Conservation (phyloP, 2,888 invertebrate genomes). For the Athalia circularis region DNA sequence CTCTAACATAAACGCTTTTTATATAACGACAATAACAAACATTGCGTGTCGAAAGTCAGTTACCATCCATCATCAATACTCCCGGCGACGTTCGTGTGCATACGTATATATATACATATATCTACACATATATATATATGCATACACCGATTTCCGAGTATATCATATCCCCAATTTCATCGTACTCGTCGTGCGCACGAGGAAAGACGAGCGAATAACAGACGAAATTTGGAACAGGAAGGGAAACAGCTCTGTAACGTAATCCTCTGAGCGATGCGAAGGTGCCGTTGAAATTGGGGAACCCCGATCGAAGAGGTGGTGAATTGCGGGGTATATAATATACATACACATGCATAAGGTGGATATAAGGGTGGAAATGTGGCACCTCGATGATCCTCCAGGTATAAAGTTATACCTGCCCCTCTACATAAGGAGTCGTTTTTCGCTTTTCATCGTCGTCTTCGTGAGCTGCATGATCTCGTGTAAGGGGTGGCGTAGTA, state of each 20-base stretch:
- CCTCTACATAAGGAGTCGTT: slow-evolving; percentile 13
- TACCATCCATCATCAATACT: slow-evolving; percentile 10
- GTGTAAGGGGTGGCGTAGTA: too few species aligned
- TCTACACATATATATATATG: too few species aligned
- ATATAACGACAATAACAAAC: slow-evolving; percentile 21
- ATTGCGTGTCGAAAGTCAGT: slow-evolving; percentile 23
- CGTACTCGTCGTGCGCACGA: not conserved
- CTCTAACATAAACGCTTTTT: not conserved
- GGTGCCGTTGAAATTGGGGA: not conserved
- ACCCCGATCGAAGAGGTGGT: too few species aligned
- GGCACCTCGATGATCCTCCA: slow-evolving; percentile 2
- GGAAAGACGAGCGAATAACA: too few species aligned
- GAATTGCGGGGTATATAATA: too few species aligned
- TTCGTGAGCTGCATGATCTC: too few species aligned
- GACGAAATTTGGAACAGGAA: too few species aligned
- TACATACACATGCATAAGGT: not conserved
- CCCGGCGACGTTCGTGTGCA: slow-evolving; percentile 7
- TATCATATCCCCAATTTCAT: slow-evolving; percentile 8
- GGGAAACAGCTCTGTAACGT: not conserved
- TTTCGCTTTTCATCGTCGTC: not conserved
- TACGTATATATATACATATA: too few species aligned
- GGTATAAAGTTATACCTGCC: slow-evolving; percentile 14
- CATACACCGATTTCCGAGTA: not conserved
- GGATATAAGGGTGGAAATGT: slow-evolving; percentile 8
- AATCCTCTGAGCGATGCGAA: not conserved